A percentile compares a stretch with the other conserved stretches of the same genome.
phyloP scores from a whole-genome alignment of 2,113 vertebrate species.

The Cromileptes altivelis region DNA sequence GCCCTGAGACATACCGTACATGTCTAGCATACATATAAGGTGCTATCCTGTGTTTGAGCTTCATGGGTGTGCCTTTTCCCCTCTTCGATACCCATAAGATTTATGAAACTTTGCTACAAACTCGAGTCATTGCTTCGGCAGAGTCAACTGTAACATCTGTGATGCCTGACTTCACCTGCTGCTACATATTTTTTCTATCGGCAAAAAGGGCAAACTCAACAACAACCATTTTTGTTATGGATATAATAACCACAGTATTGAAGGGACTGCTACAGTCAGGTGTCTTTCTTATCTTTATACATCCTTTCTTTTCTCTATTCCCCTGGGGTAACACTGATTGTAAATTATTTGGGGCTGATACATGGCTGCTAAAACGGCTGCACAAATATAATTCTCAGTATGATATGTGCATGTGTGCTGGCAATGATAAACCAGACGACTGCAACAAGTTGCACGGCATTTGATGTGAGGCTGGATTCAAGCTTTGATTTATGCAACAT shows the following conservation, averaged over 20 bases:
- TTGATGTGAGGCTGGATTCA: background rate
- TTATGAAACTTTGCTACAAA: conserved; percentile 61
- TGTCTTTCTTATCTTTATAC: conserved; percentile 23
- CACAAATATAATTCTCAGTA: conserved; percentile 14
- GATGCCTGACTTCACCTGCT: conserved; percentile 72
- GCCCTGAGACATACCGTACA: conserved; percentile 19
- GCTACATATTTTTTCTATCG: conserved; percentile 67
- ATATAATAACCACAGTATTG: conserved; percentile 36
- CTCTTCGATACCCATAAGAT: conserved; percentile 37
- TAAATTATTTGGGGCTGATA: conserved; percentile 24
- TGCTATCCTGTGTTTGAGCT: conserved; percentile 71
- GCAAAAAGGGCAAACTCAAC: conserved; percentile 45
- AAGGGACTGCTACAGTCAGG: conserved; percentile 34
- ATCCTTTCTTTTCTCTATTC: background rate
- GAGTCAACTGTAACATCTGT: conserved; percentile 65
- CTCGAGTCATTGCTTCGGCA: conserved; percentile 56
- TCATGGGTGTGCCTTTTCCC: conserved; percentile 74
- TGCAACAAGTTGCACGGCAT: conserved; percentile 1
- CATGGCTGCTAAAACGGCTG: conserved; percentile 17
- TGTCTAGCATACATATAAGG: conserved; percentile 50
- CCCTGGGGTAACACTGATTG: conserved; percentile 29
- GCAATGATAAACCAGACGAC: background rate
- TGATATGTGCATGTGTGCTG: conserved; percentile 32
- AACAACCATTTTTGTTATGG: conserved; percentile 29
- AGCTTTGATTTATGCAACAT: conserved; percentile 35